Conservation (phyloP, 2,797 vertebrate genomes). For the Calcarius lapponicus region DNA sequence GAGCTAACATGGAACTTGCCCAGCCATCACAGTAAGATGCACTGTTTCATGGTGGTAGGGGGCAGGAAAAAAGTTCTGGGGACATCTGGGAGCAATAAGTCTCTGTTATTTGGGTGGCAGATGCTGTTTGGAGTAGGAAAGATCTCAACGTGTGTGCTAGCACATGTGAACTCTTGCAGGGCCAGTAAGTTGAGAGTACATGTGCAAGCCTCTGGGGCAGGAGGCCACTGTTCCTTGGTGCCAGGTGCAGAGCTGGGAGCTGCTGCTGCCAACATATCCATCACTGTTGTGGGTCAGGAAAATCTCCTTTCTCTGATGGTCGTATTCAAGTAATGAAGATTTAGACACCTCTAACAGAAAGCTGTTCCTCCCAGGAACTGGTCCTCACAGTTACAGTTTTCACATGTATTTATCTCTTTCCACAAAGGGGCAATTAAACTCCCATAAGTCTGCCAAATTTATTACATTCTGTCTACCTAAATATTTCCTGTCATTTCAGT, state of each 20-base stretch:
- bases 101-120: background rate
- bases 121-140: background rate
- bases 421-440: conserved; percentile 53
- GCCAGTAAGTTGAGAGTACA: background rate
- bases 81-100: background rate
- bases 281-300: accelerated
- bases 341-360: background rate
- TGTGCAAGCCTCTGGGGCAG: background rate
- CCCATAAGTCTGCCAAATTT: conserved; percentile 57
- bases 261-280: background rate
- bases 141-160: background rate
- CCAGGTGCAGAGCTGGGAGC: background rate
- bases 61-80: background rate
- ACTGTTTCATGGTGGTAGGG: background rate
- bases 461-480: conserved; percentile 60
- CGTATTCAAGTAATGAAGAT: background rate
- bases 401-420: conserved; percentile 23
- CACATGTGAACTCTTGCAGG: background rate
- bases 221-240: background rate
- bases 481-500: conserved; percentile 64
- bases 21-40: background rate
- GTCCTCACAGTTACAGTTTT: background rate
- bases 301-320: background rate
- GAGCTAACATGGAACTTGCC: background rate
- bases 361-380: background rate